phyloP scores from a whole-genome alignment of 1,140 invertebrate genomes.

The Aphis craccivora region DNA sequence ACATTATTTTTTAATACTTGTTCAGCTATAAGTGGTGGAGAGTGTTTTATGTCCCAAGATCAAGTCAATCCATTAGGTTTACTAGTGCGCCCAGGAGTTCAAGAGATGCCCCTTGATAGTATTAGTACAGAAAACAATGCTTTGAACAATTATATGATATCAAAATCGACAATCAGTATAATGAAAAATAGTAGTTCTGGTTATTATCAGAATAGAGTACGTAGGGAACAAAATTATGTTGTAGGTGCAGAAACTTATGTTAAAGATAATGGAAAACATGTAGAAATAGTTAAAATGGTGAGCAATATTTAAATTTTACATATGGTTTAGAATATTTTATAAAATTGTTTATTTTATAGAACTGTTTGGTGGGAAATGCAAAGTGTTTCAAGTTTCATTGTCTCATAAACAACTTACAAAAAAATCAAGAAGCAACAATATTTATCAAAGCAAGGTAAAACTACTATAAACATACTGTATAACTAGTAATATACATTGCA shows the following conservation, averaged over 20 bases:
- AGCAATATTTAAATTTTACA: constrained; percentile 58
- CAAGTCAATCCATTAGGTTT: constrained; percentile 77
- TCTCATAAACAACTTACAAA: constrained; percentile 76
- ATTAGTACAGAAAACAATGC: constrained; percentile 30
- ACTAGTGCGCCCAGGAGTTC: constrained; percentile 67
- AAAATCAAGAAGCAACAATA: constrained; percentile 78
- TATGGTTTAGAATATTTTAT: not conserved
- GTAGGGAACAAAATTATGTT: constrained; percentile 32
- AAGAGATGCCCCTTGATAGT: constrained; percentile 63
- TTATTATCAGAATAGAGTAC: constrained; percentile 43
- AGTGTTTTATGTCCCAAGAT: constrained; percentile 70
- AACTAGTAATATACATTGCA: not conserved
- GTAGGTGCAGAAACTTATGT: constrained; percentile 70
- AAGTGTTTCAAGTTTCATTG: constrained; percentile 88
- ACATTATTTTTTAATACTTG: not conserved
- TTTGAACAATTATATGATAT: not conserved
- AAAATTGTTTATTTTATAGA: constrained; percentile 67
- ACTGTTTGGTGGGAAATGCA: constrained; percentile 79
- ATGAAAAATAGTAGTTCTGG: constrained; percentile 33
- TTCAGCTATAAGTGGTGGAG: constrained; percentile 68
- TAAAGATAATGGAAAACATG: constrained; percentile 74
- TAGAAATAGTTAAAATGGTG: constrained; percentile 81
- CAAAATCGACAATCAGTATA: not conserved
- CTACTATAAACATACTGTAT: not conserved
- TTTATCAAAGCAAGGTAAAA: constrained; percentile 75